These are phyloP conservation scores for Lepas anatifera DNA, from an alignment of 2,888 invertebrate species.

Conservation along the genomic window DNA sequence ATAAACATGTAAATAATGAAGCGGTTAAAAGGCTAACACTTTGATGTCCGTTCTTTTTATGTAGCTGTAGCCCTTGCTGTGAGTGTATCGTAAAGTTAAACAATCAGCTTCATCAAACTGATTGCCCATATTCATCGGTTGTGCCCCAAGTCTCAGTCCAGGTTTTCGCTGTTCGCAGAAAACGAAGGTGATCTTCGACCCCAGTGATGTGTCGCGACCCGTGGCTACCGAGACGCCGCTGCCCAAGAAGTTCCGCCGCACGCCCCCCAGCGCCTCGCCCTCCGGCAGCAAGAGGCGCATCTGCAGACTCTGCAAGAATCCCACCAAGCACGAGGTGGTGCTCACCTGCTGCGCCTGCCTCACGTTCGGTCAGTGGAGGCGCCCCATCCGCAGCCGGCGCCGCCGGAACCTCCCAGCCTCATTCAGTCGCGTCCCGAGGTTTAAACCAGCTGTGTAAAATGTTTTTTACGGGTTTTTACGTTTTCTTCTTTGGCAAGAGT, in stretches of 20 bases:
- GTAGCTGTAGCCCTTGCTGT: too few relatives aligned
- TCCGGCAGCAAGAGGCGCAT: slow-evolving; percentile 25
- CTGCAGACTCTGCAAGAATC: slow-evolving; percentile 18
- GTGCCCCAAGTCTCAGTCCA: too few relatives aligned
- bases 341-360: slow-evolving; percentile 25
- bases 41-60: slow-evolving; percentile 31
- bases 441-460: too few relatives aligned
- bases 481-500: too few relatives aligned
- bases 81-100: too few relatives aligned
- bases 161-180: too few relatives aligned
- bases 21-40: slow-evolving; percentile 32
- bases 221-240: slow-evolving; percentile 31
- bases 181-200: slow-evolving; percentile 31
- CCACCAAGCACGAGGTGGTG: slow-evolving; percentile 27
- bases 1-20: too few relatives aligned
- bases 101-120: too few relatives aligned
- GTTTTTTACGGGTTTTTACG: too few relatives aligned
- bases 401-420: background rate
- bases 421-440: too few relatives aligned
- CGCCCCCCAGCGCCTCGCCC: slow-evolving; percentile 26
- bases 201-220: slow-evolving; percentile 33
- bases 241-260: background rate
- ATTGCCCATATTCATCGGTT: too few relatives aligned
- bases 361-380: slow-evolving; percentile 21
- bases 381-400: background rate